phyloP scores from a whole-genome alignment of 2,888 invertebrate species.

The Leucophenga montana region DNA sequence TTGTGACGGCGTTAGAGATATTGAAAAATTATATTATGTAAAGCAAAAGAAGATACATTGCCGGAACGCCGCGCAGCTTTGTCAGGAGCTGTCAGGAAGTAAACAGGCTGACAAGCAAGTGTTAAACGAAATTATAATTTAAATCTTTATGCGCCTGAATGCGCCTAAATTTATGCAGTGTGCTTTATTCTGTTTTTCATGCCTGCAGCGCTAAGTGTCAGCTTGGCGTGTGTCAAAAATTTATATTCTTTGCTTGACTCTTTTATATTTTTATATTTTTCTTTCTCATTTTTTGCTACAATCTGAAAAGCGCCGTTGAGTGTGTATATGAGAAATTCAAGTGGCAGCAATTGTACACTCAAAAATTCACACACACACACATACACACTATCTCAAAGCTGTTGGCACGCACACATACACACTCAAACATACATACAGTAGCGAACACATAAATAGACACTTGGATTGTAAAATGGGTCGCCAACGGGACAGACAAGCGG shows the following conservation, averaged over 20 bases:
- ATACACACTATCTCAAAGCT: not conserved
- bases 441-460: not conserved
- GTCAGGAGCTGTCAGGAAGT: not conserved
- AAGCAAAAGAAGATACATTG: not conserved
- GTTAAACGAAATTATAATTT: not conserved
- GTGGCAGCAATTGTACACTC: constrained; percentile 23
- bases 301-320: constrained; percentile 31
- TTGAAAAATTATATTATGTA: not conserved
- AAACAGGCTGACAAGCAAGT: constrained; percentile 6
- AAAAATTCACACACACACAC: constrained; percentile 1
- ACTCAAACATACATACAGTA: not conserved
- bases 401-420: not conserved
- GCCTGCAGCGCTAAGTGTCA: constrained; percentile 22
- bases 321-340: constrained; percentile 34
- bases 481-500: no score
- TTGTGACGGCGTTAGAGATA: not conserved
- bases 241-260: not conserved
- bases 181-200: no score
- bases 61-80: no score
- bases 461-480: not conserved
- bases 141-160: not conserved
- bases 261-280: not conserved
- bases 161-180: no score
- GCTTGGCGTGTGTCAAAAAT: constrained; percentile 22
- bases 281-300: constrained; percentile 6